Evolutionary conservation across 2,888 invertebrate genomes (phyloP), one percentile per base, ranked within the genome.

Genomic region (Troides helena): DNA sequence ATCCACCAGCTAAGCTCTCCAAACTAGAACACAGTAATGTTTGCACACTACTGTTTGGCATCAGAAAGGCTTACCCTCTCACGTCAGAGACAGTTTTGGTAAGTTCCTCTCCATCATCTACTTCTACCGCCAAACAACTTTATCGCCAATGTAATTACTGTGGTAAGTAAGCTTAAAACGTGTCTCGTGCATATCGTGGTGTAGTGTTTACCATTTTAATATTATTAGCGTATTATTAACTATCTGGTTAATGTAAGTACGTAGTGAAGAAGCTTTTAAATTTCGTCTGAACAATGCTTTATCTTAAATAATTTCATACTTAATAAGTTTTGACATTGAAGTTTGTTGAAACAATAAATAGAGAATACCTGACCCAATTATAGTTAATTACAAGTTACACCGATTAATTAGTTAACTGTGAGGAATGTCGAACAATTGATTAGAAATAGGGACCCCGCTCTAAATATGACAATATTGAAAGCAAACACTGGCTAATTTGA

Each of bases 401-500:
- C 58, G 62, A 65, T 70, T 63, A 67, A 67, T 63, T 62, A n/a
- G 39, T 67, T 67, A 67, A 70, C 58, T 67, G 63, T 67, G 30
- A 65, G 62, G 53, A 67, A 63, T 70, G 66, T 70, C 63, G 14
- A 70, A 66, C 70, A 53, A 59, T 70, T 67, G 63, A 67, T 63
- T 62, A 67, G 53, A 53, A 64, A 60, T 36, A 18, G 62, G n/a
- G n/a, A 65, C 36, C 69, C 30, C 30, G 59, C 63, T 46, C 63
- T 53, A 25, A 70, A 70, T 58, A 65, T 65, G 69, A 65, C 64
- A 62, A 65, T 65, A 65, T 69, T 62, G 65, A 62, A 69, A 57
- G 65, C 69, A 65, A 65, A 69, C 57, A 69, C 21, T 57, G 21
- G 17, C 43, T 43, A 57, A 43, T 61, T 65, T 57, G 43, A 62